phyloP scores from a whole-genome alignment of 2,113 vertebrate genomes.

The Petrocephalus microphthalmus region DNA sequence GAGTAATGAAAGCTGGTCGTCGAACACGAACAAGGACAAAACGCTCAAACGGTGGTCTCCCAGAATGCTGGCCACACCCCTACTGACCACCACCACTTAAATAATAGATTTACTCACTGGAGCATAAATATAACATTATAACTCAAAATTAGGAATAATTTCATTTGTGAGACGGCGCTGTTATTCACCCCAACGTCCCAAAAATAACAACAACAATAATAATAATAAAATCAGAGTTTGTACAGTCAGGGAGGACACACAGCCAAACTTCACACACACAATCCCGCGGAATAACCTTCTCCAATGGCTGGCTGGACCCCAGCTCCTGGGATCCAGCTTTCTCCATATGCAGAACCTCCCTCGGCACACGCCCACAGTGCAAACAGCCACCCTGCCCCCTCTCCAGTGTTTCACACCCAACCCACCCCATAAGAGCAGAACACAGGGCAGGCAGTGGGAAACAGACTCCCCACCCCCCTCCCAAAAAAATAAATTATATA shows the following conservation, averaged over 20 bases:
- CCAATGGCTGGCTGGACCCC: background rate
- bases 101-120: slow-evolving; percentile 8
- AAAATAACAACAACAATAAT: background rate
- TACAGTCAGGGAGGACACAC: background rate
- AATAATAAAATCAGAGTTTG: background rate
- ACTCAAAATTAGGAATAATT: slow-evolving; percentile 10
- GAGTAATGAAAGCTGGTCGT: slow-evolving; percentile 16
- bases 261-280: slow-evolving; percentile 1
- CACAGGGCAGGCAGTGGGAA: slow-evolving; percentile 27
- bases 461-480: background rate
- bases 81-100: slow-evolving; percentile 12
- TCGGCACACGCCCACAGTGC: background rate
- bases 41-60: background rate
- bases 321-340: background rate
- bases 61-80: background rate
- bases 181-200: background rate
- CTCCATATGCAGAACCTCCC: background rate
- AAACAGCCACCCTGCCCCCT: slow-evolving; percentile 38
- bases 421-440: slow-evolving; percentile 22
- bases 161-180: background rate
- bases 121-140: slow-evolving; percentile 5
- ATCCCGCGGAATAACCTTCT: background rate
- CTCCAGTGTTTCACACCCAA: slow-evolving; percentile 56
- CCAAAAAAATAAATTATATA: background rate
- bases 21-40: slow-evolving; percentile 9